A percentile compares a stretch with the other conserved stretches of the same genome.
These are phyloP conservation scores for Drosophila micromelanica DNA, from an alignment of 1,140 invertebrate species.

Conservation along the genomic window DNA sequence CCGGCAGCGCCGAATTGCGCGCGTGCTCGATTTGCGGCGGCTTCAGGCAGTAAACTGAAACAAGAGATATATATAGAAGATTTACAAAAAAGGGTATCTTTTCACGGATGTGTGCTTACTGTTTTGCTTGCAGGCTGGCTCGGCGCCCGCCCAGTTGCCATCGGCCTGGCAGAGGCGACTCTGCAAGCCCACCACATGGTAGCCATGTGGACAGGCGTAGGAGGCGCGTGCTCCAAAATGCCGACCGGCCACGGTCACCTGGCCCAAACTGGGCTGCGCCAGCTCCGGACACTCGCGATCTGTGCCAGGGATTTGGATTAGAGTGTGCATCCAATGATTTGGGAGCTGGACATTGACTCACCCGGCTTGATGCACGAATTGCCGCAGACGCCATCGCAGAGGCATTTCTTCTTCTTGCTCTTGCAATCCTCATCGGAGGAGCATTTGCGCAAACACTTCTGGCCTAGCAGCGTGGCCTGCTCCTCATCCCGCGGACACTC, in stretches of 20 bases:
- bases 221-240: constrained; percentile 90
- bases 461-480: constrained; percentile 87
- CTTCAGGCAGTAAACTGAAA: constrained; percentile 92
- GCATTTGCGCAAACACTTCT: constrained; percentile 96
- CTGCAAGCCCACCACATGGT: constrained; percentile 93
- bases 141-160: constrained; percentile 94
- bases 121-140: constrained; percentile 95
- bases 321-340: not conserved
- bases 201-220: constrained; percentile 95
- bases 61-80: too few relatives aligned
- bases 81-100: not conserved
- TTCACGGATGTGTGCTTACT: constrained; percentile 85
- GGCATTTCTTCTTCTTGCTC: constrained; percentile 97
- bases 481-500: constrained; percentile 93
- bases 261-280: constrained; percentile 89
- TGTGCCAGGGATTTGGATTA: constrained; percentile 69
- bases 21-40: constrained; percentile 95
- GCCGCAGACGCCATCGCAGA: constrained; percentile 98
- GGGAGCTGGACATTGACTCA: constrained; percentile 62
- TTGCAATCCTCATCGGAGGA: constrained; percentile 97
- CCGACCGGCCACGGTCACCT: constrained; percentile 89
- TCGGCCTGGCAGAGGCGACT: constrained; percentile 95
- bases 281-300: constrained; percentile 94
- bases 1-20: constrained; percentile 92
- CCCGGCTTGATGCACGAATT: constrained; percentile 98